Base-by-base conservation (phyloP, 2,113 vertebrate species). In the Myotis davidii region DNA sequence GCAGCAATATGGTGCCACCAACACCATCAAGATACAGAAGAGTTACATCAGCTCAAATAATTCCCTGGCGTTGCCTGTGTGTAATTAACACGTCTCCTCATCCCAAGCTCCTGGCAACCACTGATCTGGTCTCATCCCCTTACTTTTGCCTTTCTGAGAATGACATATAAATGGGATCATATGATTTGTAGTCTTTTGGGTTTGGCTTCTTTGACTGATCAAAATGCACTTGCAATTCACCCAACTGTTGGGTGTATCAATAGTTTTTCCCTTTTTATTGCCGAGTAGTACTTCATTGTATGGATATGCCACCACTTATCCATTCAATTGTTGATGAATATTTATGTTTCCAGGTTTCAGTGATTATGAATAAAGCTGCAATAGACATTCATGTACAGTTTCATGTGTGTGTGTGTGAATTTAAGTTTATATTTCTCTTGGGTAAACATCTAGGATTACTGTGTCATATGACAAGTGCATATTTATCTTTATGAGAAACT, bases 81-180 rank as follows among this genome's bases (percentile, higher is more conserved):
- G 20, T 42, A 56, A 29, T 39, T 54, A 72, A 6, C 4, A 73
- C 25, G 25, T 73, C 84, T 72, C 0, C 16, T 64, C 54, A 34
- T 7, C 5, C 64, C 29, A 65, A 50, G 9, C 6, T 52, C 37
- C 17, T 70, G 42, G 61, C 34, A 23, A 29, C 74, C 70, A 50
- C 2, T 59, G 37, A 69, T 39, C 21, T 82, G 16, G 29, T 86
- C 78, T 91, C 32, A 14, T 39, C 39, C 18, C 23, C 91, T 72
- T 54, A 52, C 27, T 94, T 94, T n/a, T 88, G 59, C 39, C 64
- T 65, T 92, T 84, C 86, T 69, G 59, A 85, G 48, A 86, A 69
- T 25, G 4, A 23, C 18, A 20, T 64, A 2, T 25, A 21, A 56
- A 54, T 69, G 37, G 59, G 69, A 84, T 67, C 72, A 65, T 37